phyloP scores from a whole-genome alignment of 2,888 invertebrate species.

The Morinoia aosen region DNA sequence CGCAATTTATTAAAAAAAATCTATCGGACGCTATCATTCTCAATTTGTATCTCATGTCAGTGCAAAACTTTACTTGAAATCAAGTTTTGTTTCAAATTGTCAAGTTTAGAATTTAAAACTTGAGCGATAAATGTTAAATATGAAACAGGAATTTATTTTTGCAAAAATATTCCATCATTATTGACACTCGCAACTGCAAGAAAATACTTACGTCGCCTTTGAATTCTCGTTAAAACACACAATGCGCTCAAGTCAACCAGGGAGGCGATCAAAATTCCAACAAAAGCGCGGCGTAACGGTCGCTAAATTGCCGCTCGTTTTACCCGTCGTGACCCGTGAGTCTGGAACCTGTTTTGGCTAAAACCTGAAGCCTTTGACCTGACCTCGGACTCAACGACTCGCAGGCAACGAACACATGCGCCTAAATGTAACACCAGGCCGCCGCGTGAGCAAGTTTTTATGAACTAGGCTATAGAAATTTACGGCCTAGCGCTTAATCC shows the following conservation, averaged over 20 bases:
- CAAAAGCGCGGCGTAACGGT: background rate
- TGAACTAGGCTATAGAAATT: background rate
- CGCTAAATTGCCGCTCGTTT: background rate
- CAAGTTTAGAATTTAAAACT: background rate
- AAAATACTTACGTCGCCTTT: background rate
- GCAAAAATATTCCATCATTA: background rate
- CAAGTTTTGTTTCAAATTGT: too few species aligned
- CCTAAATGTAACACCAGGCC: background rate
- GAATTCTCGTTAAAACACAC: background rate
- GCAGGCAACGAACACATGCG: background rate
- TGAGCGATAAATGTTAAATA: background rate
- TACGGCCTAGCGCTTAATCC: too few species aligned
- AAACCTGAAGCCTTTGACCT: conserved; percentile 12
- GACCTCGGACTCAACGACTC: conserved; percentile 2
- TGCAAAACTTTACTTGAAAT: too few species aligned
- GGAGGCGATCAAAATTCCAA: background rate
- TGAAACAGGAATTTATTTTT: background rate
- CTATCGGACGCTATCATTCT: too few species aligned
- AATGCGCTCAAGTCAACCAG: background rate
- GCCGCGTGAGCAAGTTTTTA: background rate
- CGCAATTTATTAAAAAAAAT: too few species aligned
- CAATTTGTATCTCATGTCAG: too few species aligned
- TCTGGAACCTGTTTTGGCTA: background rate
- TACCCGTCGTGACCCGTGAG: background rate
- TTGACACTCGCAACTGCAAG: background rate